phyloP scores from a whole-genome alignment of 2,888 invertebrate species.

The Zele albiditarsus region DNA sequence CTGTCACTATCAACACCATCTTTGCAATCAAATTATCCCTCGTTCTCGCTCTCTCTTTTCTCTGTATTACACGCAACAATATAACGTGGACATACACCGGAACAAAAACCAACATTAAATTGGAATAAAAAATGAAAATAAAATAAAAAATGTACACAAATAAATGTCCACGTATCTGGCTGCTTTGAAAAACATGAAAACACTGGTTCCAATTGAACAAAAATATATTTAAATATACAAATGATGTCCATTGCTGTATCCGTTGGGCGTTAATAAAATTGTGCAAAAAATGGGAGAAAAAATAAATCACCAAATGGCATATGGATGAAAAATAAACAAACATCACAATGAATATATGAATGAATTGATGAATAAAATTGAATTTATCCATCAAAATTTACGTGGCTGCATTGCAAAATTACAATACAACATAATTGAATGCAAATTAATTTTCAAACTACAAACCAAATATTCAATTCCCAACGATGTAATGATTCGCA shows the following conservation, averaged over 20 bases:
- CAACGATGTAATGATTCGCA: background rate
- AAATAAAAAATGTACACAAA: background rate
- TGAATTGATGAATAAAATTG: background rate
- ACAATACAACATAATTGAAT: slow-evolving; percentile 40
- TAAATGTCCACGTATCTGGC: background rate
- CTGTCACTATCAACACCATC: slow-evolving; percentile 28
- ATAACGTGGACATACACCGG: background rate
- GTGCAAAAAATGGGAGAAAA: background rate
- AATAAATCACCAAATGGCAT: background rate
- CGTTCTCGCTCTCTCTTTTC: slow-evolving; percentile 39
- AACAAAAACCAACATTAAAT: slow-evolving; percentile 1
- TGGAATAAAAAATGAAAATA: too few species aligned
- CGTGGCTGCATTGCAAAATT: background rate
- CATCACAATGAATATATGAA: background rate
- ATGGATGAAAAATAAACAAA: background rate
- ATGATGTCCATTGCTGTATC: background rate
- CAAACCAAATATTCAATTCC: background rate
- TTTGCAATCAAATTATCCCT: slow-evolving; percentile 31
- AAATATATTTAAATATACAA: background rate
- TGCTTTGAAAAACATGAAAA: slow-evolving; percentile 1
- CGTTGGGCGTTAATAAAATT: background rate
- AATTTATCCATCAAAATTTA: background rate
- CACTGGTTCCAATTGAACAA: background rate
- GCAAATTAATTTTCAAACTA: slow-evolving; percentile 19
- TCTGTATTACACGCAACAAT: slow-evolving; percentile 7